These are phyloP conservation scores for Pocillopora meandrina DNA, from an alignment of 92 coral and sea anemone species.

Conservation along the genomic window DNA sequence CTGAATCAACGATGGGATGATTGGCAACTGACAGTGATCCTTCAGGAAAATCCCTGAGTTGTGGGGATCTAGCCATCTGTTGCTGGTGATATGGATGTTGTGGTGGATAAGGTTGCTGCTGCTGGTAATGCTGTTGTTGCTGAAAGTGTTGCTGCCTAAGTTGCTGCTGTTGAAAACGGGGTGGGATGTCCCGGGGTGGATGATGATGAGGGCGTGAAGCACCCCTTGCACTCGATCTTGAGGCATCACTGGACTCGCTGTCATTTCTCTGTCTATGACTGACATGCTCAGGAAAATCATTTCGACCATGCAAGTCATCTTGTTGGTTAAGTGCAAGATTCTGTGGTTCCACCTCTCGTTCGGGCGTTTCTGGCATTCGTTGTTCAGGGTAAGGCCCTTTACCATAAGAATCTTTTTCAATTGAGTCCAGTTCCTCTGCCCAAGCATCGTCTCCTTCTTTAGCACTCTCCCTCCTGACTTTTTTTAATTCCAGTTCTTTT, in stretches of 20 bases:
- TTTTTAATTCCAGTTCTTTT: conserved; percentile 64
- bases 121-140: conserved; percentile 67
- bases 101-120: conserved; percentile 43
- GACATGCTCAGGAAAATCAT: conserved; percentile 21
- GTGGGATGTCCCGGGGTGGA: conserved; percentile 77
- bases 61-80: conserved; percentile 49
- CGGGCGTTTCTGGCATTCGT: conserved; percentile 34
- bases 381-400: conserved; percentile 32
- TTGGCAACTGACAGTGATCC: conserved; percentile 49
- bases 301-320: conserved; percentile 35
- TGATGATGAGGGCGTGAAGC: conserved; percentile 68
- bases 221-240: conserved; percentile 68
- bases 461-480: conserved; percentile 41
- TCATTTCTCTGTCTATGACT: conserved; percentile 64
- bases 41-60: conserved; percentile 69
- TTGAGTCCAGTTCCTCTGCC: conserved; percentile 41
- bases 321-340: conserved; percentile 12
- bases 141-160: conserved; percentile 74
- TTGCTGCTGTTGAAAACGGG: conserved; percentile 80
- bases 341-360: conserved; percentile 37
- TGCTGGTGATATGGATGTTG: conserved; percentile 33
- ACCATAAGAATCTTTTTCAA: conserved; percentile 32
- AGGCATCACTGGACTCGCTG: conserved; percentile 88
- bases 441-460: conserved; percentile 50
- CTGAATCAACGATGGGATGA: conserved; percentile 63